Evolutionary conservation across 2,888 invertebrate genomes (phyloP), one percentile per base, ranked within the genome.

Genomic region (Oligia strigilis): DNA sequence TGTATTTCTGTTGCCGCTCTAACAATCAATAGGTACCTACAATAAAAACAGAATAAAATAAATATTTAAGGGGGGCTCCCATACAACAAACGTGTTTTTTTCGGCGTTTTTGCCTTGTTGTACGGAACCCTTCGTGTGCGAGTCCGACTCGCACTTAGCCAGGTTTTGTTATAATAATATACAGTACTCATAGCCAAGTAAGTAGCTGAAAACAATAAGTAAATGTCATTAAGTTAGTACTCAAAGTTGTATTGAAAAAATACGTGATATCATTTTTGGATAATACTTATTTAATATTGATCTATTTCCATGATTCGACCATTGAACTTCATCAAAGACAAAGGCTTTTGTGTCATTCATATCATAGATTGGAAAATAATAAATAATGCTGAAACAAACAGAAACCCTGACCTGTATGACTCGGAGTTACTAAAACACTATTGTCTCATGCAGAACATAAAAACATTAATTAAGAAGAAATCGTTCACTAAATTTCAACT

Each of bases 321-420:
- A 84, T 82, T 83, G 84, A 74, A 74, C 71, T 74, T n/a, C 13
- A 23, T 62, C 9, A 49, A 17, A 67, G 36, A 83, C 84, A 84
- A 82, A 84, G 80, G 46, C 74, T 72, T 84, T 84, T 82, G 74
- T 84, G 74, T 69, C 52, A 82, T 82, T 82, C 78, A 64, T 83
- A 74, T 64, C 14, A 75, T 23, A 60, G 58, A 80, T 71, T 78
- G 36, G 40, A 74, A 74, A 78, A 72, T 11, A n/a, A 17, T 73
- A 69, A 83, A 82, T 67, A 83, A 55, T 9, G 6, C 52, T 78
- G n/a, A 64, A 67, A 67, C 62, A 82, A 83, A 75, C 58, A 79
- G 29, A 62, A 55, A 84, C 49, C 13, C 65, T 80, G 58, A 72
- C 64, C 19, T 64, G 55, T 40, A 49, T 65, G 70, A 71, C 65